These are phyloP conservation scores for Gandaritis pyraliata DNA, from an alignment of 2,888 invertebrate species.

Conservation along the genomic window DNA sequence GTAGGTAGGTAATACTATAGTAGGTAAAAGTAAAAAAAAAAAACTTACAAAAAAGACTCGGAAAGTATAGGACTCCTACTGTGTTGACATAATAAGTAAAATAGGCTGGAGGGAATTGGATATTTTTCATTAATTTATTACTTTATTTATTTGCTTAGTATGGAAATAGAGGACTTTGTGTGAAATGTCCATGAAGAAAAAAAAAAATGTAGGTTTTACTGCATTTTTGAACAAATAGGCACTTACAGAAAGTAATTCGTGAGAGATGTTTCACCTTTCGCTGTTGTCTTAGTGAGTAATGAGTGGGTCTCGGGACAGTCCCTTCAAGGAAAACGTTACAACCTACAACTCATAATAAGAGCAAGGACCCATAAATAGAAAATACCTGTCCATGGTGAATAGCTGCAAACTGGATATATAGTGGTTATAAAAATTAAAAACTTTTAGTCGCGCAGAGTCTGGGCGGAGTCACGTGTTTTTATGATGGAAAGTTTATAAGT, in stretches of 20 bases:
- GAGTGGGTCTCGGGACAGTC: constrained; percentile 33
- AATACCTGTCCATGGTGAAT: constrained; percentile 18
- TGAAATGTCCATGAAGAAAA: too few relatives aligned
- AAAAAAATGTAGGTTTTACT: too few relatives aligned
- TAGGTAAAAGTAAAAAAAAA: too few relatives aligned
- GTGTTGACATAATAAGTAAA: too few relatives aligned
- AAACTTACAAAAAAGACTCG: too few relatives aligned
- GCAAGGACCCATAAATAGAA: constrained; percentile 29
- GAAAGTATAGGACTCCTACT: too few relatives aligned
- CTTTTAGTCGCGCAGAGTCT: too few relatives aligned
- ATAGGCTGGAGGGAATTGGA: too few relatives aligned
- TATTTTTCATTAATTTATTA: too few relatives aligned
- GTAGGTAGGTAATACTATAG: too few relatives aligned
- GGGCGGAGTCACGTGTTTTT: neutral
- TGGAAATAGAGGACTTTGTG: too few relatives aligned
- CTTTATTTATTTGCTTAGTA: too few relatives aligned
- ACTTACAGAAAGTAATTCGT: neutral
- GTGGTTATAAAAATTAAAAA: neutral
- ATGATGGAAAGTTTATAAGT: neutral
- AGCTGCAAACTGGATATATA: neutral
- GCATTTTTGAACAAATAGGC: neutral
- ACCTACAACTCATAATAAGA: constrained; percentile 14
- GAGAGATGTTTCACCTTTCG: constrained; percentile 30
- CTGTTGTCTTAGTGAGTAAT: constrained; percentile 23
- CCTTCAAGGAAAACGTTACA: constrained; percentile 36